A percentile compares a stretch with the other conserved stretches of the same genome.
phyloP scores from a whole-genome alignment of 1,140 invertebrate genomes.

The Drosophila yakuba region DNA sequence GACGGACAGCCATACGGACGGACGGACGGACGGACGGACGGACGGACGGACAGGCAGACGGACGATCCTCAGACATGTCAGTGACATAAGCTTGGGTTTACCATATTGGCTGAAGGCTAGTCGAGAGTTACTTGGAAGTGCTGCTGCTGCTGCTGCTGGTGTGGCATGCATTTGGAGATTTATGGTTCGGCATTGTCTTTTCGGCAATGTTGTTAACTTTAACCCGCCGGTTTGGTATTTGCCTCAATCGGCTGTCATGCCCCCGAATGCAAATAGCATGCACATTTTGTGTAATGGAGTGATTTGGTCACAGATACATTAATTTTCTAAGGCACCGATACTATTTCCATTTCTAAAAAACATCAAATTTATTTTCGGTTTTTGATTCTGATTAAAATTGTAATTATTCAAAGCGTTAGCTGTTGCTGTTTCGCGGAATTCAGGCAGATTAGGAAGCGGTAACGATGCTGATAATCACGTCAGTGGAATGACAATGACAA shows the following conservation, averaged over 20 bases:
- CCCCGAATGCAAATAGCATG: slow-evolving; percentile 73
- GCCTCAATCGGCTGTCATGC: slow-evolving; percentile 26
- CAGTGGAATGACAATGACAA: slow-evolving; percentile 38
- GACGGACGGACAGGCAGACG: slow-evolving; percentile 30
- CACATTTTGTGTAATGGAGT: slow-evolving; percentile 67
- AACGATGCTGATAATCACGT: slow-evolving; percentile 40
- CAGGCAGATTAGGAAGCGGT: neutral
- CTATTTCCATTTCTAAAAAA: too few species aligned
- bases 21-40: slow-evolving; percentile 53
- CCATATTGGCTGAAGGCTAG: slow-evolving; percentile 77
- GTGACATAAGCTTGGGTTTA: slow-evolving; percentile 82
- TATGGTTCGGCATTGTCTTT: slow-evolving; percentile 79
- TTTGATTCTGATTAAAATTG: neutral
- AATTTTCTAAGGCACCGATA: neutral
- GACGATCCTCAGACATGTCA: slow-evolving; percentile 71
- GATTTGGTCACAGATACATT: slow-evolving; percentile 18
- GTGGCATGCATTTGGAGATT: slow-evolving; percentile 81
- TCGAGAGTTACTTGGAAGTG: slow-evolving; percentile 80
- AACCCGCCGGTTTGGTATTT: slow-evolving; percentile 66
- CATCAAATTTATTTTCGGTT: neutral
- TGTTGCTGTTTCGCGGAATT: neutral
- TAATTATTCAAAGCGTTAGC: neutral
- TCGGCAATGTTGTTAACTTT: slow-evolving; percentile 77
- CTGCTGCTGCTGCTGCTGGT: slow-evolving; percentile 49
- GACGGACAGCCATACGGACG: slow-evolving; percentile 45